These are phyloP conservation scores for Etia nguti DNA, from an alignment of 2,113 vertebrate species.

Conservation along the genomic window DNA sequence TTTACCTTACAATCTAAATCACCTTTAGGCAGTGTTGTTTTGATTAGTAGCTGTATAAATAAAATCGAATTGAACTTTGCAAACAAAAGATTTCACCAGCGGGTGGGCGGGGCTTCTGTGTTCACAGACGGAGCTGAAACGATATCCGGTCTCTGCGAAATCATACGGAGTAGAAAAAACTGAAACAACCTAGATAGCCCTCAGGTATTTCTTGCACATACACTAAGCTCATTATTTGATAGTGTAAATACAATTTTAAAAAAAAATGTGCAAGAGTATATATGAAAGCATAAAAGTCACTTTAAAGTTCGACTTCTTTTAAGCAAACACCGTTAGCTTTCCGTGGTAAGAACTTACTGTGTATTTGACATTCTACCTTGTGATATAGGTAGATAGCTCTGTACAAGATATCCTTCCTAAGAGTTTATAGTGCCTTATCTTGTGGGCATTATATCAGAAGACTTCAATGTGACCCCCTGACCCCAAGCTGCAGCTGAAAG, in stretches of 20 bases:
- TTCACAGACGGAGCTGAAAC: neutral
- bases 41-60: neutral
- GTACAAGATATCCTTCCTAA: neutral
- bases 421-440: constrained; percentile 13
- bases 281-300: neutral
- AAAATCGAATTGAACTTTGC: neutral
- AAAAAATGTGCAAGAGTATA: neutral
- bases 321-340: neutral
- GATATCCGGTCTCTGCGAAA: neutral
- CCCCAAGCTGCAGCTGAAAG: neutral
- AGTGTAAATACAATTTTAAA: neutral
- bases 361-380: neutral
- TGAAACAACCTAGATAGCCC: neutral
- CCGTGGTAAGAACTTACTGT: neutral
- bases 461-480: constrained; percentile 3
- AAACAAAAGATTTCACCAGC: neutral
- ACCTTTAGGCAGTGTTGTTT: neutral
- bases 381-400: neutral
- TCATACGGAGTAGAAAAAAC: neutral
- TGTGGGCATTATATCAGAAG: constrained; percentile 2
- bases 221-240: neutral
- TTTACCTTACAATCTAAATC: neutral
- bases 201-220: neutral
- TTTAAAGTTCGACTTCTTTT: neutral
- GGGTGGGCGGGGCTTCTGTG: neutral